Evolutionary conservation across 2,113 vertebrate genomes (phyloP), one percentile per base, ranked within the genome.

Genomic region (Merops nubicus): DNA sequence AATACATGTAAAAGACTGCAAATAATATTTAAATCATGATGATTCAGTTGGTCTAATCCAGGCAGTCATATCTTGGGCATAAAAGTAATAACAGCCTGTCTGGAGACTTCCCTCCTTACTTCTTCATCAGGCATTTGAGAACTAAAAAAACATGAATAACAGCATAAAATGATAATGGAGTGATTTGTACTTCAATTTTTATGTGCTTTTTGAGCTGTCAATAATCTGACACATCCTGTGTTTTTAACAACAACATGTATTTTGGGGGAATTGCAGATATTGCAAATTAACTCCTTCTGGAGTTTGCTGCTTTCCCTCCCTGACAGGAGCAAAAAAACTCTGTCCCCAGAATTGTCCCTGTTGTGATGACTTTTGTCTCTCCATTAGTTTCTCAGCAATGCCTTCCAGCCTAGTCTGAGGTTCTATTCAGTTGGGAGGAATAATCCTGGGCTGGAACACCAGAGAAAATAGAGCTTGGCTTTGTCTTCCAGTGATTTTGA

Each of bases 381-480:
- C 13, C 6, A 4, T 56, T 21, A 28, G 21, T 50, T 43, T 68
- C 42, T 67, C 26, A 19, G 23, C 42, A 22, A 11, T 2, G 2
- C 8, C 23, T 34, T 83, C 38, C 26, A 34, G 7, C 12, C 31
- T 28, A 3, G 8, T 23, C 36, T 4, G 1, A 18, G 36, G 28
- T 2, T 76, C 4, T 20, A 11, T 70, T 40, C 19, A 15, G 26
- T 4, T 0, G 1, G 17, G 12, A 16, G 20, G 43, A 28, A 5
- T 43, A 60, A 54, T 50, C 25, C 29, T 51, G 21, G 51, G 12
- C 56, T 54, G 51, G 36, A 64, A 51, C 33, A 26, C 14, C 36
- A 16, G 34, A 69, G 56, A 31, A 38, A 20, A 31, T 15, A 40
- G 45, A 60, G 9, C 8, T 64, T 59, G 59, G 9, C 33, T 70